Evolutionary conservation across 1,140 invertebrate genomes (phyloP), one percentile per base, ranked within the genome.

Genomic region (Episyrphus balteatus): DNA sequence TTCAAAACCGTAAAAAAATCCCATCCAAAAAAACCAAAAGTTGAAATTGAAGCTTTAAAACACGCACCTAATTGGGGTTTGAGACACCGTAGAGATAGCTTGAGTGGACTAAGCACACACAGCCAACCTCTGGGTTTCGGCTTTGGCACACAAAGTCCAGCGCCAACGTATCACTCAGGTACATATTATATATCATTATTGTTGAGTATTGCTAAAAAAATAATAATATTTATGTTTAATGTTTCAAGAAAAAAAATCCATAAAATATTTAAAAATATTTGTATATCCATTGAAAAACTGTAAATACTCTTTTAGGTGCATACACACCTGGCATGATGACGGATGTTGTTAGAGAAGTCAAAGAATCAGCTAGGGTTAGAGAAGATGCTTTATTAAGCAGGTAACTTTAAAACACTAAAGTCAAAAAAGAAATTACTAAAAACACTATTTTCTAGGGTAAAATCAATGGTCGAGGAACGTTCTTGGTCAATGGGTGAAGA

Each of bases 241-340:
- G 21, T 5, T 26, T 26, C 21, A 26, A 26, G 8, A 26, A 26
- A 26, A 26, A 26, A 26, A 8, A 26, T 5, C 21, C 3, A 8
- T 8, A 26, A 26, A 26, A 26, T 26, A 26, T 5, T 8, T 26
- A 5, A 26, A 26, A 42, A 19, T 18, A n/a, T n/a, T n/a, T n/a
- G n/a, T 41, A 17, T 6, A 12, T 34, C 17, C 34, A 15, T 17
- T 44, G 33, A 44, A 33, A n/a, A n/a, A n/a, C n/a, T n/a, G n/a
- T n/a, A n/a, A n/a, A n/a, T n/a, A n/a, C n/a, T n/a, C 48, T 55
- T 45, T 52, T 60, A 56, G 70, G 71, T 15, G 70, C 72, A 51
- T 86, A 86, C 65, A 78, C 82, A 33, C 83, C 84, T 5, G 84
- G 84, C 51, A 81, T 83, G 73, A 71, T 86, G 55, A 69, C 75